Conservation (phyloP, 2,888 invertebrate genomes). For the Noctuana brunneofusca region DNA sequence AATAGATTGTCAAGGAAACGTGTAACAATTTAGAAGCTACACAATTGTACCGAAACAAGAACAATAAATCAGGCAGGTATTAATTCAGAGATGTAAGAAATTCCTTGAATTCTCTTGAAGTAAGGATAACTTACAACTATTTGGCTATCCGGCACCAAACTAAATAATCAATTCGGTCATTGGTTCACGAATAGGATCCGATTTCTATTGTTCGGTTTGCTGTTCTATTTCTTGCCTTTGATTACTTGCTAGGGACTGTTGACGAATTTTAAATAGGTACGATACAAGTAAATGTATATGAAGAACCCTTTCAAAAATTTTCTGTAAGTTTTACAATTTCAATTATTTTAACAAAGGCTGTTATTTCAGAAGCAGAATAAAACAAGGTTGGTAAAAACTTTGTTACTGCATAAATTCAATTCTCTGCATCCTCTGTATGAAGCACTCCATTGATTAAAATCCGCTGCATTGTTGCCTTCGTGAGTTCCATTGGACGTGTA, state of each 20-base stretch:
- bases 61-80: slow-evolving; percentile 17
- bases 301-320: not conserved
- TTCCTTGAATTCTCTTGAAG: not conserved
- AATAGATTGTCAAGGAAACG: slow-evolving; percentile 18
- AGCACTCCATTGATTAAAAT: slow-evolving; percentile 31
- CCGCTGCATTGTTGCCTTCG: slow-evolving; percentile 24
- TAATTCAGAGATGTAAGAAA: not conserved
- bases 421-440: slow-evolving; percentile 14
- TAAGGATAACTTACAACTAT: slow-evolving; percentile 10
- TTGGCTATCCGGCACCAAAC: not conserved
- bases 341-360: slow-evolving; percentile 5
- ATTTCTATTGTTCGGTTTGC: slow-evolving; percentile 21
- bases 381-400: slow-evolving; percentile 4
- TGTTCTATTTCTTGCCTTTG: slow-evolving; percentile 14
- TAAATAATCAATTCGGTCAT: slow-evolving; percentile 21
- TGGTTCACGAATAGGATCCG: slow-evolving; percentile 9
- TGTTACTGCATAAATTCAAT: slow-evolving; percentile 20
- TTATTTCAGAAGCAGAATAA: not conserved
- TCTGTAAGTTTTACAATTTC: not conserved
- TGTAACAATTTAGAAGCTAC: slow-evolving; percentile 5
- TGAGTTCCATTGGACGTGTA: slow-evolving; percentile 30
- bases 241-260: slow-evolving; percentile 13
- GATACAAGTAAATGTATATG: slow-evolving; percentile 8
- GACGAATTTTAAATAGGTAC: too few species aligned
- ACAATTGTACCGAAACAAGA: slow-evolving; percentile 4